Evolutionary conservation across 2,888 invertebrate species (phyloP), one percentile per base, ranked within the genome.

Genomic region (Anagyrus pseudococci): DNA sequence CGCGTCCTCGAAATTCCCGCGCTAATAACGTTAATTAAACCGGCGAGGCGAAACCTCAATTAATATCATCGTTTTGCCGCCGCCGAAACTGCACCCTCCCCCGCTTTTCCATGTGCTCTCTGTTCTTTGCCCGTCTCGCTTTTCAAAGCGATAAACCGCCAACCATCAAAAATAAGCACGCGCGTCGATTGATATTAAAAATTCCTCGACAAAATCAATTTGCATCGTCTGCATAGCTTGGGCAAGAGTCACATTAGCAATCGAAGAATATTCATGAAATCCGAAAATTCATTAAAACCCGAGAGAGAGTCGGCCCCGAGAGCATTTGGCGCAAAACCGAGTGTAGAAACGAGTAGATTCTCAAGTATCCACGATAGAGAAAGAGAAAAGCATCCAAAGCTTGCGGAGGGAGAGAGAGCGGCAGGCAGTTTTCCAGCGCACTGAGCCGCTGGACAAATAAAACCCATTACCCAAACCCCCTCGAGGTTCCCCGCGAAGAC

Each of bases 21-120:
- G 70, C 72, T 78, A 77, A 79, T 79, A 77, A 76, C 72, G 75
- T 77, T 79, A 77, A 79, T 79, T 78, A 78, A 79, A 77, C 77
- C 69, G 71, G 67, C 68, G 69, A 2, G 8, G 3, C 10, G 71
- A 73, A 75, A 76, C 76, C 75, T 76, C 75, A 75, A 77, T 79
- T 79, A 78, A 77, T 78, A 78, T 77, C 73, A 70, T 70, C 71
- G 3, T 37, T 8, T 13, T 37, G 60, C 62, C 62, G 43, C 53
- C 50, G 19, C 23, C 41, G 44, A 25, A 19, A 58, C 15, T 20
- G n/a, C 37, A 19, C 17, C 44, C 37, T 17, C 26, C 23, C 10
- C 8, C 33, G 2, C 15, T 37, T 8, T 37, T 37, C 33, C n/a
- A n/a, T 37, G 10, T 4, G 8, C 8, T 37, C 8, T 37, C 2